Percentiles rank a stretch among this genome's conserved stretches.
phyloP scores from a whole-genome alignment of 2,888 invertebrate species.

The Aleiodes testaceus region DNA sequence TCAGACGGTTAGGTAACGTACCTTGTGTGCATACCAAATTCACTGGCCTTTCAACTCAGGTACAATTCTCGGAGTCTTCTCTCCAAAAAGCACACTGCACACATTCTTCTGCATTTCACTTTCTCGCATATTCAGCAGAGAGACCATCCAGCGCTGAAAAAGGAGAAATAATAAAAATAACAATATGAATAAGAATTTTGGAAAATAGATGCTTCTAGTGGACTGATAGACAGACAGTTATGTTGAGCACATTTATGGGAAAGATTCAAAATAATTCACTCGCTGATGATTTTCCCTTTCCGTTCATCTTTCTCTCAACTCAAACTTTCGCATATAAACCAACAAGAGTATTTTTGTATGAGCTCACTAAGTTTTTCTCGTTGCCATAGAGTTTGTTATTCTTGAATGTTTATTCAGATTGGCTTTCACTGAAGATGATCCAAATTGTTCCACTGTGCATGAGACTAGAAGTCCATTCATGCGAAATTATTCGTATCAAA shows the following conservation, averaged over 20 bases:
- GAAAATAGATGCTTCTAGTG: background rate
- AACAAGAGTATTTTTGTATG: conserved; percentile 37
- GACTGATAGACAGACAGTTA: background rate
- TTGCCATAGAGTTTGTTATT: conserved; percentile 53
- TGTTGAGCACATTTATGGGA: background rate
- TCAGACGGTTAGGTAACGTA: conserved; percentile 29
- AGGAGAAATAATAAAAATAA: too few species aligned
- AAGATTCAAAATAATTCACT: conserved; percentile 3
- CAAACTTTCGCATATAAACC: conserved; percentile 8
- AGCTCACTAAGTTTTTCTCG: conserved; percentile 19
- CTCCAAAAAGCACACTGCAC: conserved; percentile 16
- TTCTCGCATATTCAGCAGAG: conserved; percentile 34
- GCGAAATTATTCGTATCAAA: too few species aligned
- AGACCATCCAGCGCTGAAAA: conserved; percentile 14
- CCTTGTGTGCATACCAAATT: conserved; percentile 30
- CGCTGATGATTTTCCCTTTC: background rate
- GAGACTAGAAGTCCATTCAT: too few species aligned
- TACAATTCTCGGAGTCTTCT: conserved; percentile 20
- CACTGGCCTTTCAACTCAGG: conserved; percentile 26
- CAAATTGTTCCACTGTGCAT: too few species aligned
- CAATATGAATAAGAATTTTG: too few species aligned
- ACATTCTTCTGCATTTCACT: conserved; percentile 28
- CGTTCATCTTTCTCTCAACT: conserved; percentile 14
- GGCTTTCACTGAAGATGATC: too few species aligned
- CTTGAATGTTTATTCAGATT: conserved; percentile 50